Conservation (phyloP, 2,888 invertebrate genomes). For the Choristoneura rosaceana region DNA sequence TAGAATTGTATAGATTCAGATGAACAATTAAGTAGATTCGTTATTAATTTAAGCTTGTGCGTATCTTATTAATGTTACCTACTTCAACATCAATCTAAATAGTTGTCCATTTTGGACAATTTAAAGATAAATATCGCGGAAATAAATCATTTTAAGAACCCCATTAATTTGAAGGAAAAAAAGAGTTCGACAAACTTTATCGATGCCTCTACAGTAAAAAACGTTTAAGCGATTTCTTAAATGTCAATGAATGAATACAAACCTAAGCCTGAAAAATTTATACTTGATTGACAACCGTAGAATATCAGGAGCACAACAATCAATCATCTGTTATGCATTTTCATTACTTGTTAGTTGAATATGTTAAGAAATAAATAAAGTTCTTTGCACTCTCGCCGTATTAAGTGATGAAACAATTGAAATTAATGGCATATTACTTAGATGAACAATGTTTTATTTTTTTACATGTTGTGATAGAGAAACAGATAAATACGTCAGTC, state of each 20-base stretch:
- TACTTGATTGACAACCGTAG: constrained; percentile 13
- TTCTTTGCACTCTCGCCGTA: background rate
- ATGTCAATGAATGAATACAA: constrained; percentile 30
- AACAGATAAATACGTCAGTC: no score
- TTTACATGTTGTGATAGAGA: background rate
- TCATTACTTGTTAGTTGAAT: background rate
- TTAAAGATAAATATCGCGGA: constrained; percentile 17
- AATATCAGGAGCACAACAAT: constrained; percentile 4
- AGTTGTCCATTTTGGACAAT: background rate
- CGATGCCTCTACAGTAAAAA: constrained; percentile 6
- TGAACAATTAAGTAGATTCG: background rate
- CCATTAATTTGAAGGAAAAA: constrained; percentile 23
- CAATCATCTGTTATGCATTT: background rate
- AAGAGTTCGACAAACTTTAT: constrained; percentile 31
- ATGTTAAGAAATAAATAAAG: background rate
- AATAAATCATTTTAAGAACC: constrained; percentile 26
- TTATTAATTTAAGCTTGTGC: background rate
- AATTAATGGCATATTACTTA: no score
- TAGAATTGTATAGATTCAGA: background rate
- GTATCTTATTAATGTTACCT: constrained; percentile 12
- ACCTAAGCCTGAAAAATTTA: background rate
- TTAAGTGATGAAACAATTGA: background rate
- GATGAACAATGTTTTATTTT: no score
- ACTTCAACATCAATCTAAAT: constrained; percentile 14
- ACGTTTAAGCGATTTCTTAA: constrained; percentile 23